phyloP scores from a whole-genome alignment of 2,797 vertebrate genomes.

The Pseudotriccus pelzelni region DNA sequence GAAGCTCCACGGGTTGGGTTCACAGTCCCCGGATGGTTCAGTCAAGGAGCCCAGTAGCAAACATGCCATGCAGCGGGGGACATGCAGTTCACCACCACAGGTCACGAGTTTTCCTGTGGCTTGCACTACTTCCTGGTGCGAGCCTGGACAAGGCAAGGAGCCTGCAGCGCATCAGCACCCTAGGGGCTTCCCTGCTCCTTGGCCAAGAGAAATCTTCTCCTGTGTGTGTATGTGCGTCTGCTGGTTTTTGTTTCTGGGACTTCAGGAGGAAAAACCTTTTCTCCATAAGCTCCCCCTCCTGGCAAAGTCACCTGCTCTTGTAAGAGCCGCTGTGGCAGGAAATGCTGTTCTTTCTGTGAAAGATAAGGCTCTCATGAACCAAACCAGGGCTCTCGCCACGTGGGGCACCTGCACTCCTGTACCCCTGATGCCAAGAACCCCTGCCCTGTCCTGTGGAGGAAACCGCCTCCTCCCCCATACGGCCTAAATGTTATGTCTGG shows the following conservation, averaged over 20 bases:
- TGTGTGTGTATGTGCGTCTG: background rate
- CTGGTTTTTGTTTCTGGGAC: background rate
- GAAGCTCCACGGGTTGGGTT: background rate
- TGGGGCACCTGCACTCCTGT: background rate
- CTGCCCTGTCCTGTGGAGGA: constrained; percentile 20
- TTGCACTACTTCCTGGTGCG: background rate
- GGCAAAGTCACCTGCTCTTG: constrained; percentile 28
- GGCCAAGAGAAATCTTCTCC: background rate
- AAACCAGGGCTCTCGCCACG: background rate
- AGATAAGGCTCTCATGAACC: constrained; percentile 56
- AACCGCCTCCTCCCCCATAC: background rate
- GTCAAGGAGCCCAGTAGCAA: background rate
- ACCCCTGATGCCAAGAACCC: constrained; percentile 6
- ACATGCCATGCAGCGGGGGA: background rate
- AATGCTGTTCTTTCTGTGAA: constrained; percentile 75
- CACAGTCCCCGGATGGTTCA: background rate
- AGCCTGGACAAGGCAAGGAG: background rate
- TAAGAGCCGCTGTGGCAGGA: constrained; percentile 24
- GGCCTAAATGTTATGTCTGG: background rate
- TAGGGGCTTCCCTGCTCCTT: background rate
- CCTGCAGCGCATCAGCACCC: background rate
- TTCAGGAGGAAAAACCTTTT: background rate
- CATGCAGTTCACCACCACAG: accelerated
- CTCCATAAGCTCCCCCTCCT: background rate
- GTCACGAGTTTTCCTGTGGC: background rate